Evolutionary conservation across 2,797 vertebrate genomes (phyloP).

Genomic region (Acestrorhynchus altus): DNA sequence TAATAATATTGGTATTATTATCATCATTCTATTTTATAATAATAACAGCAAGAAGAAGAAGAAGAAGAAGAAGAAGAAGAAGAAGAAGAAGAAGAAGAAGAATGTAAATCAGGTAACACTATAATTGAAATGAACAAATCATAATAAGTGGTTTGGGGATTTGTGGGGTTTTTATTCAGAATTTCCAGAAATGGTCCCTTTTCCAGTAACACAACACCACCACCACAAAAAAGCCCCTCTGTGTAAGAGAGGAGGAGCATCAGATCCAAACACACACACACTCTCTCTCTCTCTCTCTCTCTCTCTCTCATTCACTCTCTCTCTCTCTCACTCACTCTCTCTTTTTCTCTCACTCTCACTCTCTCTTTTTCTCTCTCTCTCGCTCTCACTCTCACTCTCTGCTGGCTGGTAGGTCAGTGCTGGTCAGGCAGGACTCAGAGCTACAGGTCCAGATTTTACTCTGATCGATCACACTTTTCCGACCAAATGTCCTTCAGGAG

Average conservation of each 20-base stretch:
- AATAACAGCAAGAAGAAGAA: too few relatives aligned
- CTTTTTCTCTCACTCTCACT: neutral
- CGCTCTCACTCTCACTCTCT: too few relatives aligned
- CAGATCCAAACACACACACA: neutral
- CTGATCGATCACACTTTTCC: conserved; percentile 36
- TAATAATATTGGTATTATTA: too few relatives aligned
- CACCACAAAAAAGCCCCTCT: neutral
- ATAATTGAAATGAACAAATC: too few relatives aligned
- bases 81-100: too few relatives aligned
- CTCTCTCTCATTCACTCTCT: neutral
- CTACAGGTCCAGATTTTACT: neutral
- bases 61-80: too few relatives aligned
- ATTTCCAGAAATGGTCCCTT: too few relatives aligned
- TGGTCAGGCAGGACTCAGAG: conserved; percentile 6
- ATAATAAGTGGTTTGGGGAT: too few relatives aligned
- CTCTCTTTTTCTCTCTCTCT: neutral
- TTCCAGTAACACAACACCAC: neutral
- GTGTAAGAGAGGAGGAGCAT: neutral
- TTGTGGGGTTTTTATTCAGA: too few relatives aligned
- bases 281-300: neutral
- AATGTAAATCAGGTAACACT: too few relatives aligned
- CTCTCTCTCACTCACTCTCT: neutral
- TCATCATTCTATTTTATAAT: too few relatives aligned
- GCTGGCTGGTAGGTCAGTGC: conserved; percentile 8
- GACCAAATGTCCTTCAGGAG: conserved; percentile 58